phyloP scores from a whole-genome alignment of 2,113 vertebrate species.

The Propithecus coquereli region DNA sequence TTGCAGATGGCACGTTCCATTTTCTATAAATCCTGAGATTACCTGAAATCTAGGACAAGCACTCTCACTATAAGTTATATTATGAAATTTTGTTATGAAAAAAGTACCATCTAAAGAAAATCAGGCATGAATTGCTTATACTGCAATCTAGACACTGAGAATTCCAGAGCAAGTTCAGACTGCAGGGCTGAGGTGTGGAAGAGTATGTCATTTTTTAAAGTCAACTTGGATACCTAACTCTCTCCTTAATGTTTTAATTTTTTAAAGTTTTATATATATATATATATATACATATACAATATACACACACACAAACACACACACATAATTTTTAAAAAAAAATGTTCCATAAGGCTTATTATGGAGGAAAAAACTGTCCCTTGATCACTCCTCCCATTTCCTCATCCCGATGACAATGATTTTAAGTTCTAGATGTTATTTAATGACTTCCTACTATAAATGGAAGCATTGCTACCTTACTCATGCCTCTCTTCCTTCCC shows the following conservation, averaged over 20 bases:
- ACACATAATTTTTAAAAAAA: background rate
- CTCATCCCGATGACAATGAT: background rate
- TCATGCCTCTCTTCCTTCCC: rapidly evolving
- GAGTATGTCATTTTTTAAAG: background rate
- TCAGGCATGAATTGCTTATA: background rate
- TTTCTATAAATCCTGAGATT: background rate
- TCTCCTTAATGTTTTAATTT: background rate
- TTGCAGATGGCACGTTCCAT: too few relatives aligned
- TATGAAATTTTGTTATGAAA: background rate
- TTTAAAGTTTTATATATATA: background rate
- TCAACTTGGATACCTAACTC: too few relatives aligned
- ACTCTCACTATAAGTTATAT: background rate
- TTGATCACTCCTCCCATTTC: background rate
- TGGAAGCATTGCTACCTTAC: rapidly evolving
- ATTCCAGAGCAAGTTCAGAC: background rate
- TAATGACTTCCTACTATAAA: background rate
- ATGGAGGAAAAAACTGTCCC: background rate
- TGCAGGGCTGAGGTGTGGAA: rapidly evolving
- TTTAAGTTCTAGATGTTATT: background rate
- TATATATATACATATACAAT: background rate
- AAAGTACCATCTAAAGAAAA: background rate
- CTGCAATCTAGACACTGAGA: background rate
- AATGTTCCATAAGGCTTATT: background rate
- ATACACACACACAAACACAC: background rate
- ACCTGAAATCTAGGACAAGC: background rate